Evolutionary conservation across 2,888 invertebrate species (phyloP), one percentile per base, ranked within the genome.

Genomic region (Platycheirus rosarum): DNA sequence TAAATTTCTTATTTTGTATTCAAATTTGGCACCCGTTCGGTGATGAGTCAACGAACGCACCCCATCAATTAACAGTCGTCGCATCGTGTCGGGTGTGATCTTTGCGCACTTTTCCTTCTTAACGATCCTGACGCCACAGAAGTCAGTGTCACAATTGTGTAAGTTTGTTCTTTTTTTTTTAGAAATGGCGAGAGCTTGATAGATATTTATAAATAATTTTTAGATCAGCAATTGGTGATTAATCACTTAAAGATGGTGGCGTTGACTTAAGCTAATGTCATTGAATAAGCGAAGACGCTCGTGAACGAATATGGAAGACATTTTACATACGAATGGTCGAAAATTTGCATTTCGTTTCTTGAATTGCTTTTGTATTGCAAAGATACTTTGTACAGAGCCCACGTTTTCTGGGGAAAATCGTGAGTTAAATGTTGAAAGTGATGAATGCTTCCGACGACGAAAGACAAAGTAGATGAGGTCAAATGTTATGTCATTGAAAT

Each of bases 341-440:
- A 71, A 77, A 70, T 71, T 77, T 77, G 65, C 70, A 77, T 77
- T 76, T 40, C 0, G 16, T 29, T 51, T 29, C 23, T 29, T 18
- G 18, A 1, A 57, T 1, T n/a, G 18, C 20, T 1, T 37, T 55
- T 40, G 5, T 26, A 23, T 57, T 23, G 23, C 23, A 23, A 4
- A 23, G 2, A 23, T 57, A 8, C 37, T 37, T 37, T 55, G 3
- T 16, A 5, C 20, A 20, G 35, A 4, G 13, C 37, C 14, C n/a
- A 18, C 35, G 8, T 40, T 40, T 57, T 57, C 40, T 40, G 14
- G 26, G 9, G 23, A 40, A 40, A 57, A 23, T 40, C 40, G 40
- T 57, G 57, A 57, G 14, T 26, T 23, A 40, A 40, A 11, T 26
- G 23, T 2, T 37, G 40, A 40, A 57, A 57, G 14, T 57, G 23